Evolutionary conservation across 1,140 invertebrate genomes (phyloP).

Genomic region (Lerema accius): DNA sequence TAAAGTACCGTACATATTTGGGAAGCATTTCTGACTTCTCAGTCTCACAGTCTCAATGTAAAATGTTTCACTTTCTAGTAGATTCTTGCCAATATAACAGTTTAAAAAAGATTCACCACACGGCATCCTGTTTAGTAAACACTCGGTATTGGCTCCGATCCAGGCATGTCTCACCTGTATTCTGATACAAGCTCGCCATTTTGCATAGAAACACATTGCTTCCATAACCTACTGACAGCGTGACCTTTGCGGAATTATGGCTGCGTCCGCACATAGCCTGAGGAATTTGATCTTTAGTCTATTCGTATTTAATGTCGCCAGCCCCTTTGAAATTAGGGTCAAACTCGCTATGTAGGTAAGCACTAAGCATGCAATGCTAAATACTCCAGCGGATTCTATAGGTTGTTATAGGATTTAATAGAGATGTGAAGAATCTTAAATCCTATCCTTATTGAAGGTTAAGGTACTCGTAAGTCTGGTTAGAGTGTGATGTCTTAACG

Average conservation of each 20-base stretch:
- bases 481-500: too few species aligned
- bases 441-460: too few species aligned
- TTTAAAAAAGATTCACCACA: not conserved
- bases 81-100: not conserved
- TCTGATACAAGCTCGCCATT: slow-evolving; percentile 13
- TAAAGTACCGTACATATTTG: too few species aligned
- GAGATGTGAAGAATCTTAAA: too few species aligned
- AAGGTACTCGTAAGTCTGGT: too few species aligned
- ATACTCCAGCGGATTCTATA: too few species aligned
- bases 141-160: slow-evolving; percentile 15
- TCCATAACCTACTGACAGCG: slow-evolving; percentile 27
- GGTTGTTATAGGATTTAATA: too few species aligned
- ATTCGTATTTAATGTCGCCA: slow-evolving; percentile 26
- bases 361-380: too few species aligned
- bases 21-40: too few species aligned
- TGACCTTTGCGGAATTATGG: slow-evolving; percentile 21
- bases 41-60: too few species aligned
- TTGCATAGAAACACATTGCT: slow-evolving; percentile 29
- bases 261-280: slow-evolving; percentile 1
- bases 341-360: too few species aligned
- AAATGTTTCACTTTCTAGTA: too few species aligned
- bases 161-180: slow-evolving; percentile 14
- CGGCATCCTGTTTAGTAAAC: slow-evolving; percentile 22
- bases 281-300: slow-evolving; percentile 30
- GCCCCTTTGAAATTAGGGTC: slow-evolving; percentile 3